phyloP scores from a whole-genome alignment of 2,888 invertebrate species.

The Hypselothyrea guttata region DNA sequence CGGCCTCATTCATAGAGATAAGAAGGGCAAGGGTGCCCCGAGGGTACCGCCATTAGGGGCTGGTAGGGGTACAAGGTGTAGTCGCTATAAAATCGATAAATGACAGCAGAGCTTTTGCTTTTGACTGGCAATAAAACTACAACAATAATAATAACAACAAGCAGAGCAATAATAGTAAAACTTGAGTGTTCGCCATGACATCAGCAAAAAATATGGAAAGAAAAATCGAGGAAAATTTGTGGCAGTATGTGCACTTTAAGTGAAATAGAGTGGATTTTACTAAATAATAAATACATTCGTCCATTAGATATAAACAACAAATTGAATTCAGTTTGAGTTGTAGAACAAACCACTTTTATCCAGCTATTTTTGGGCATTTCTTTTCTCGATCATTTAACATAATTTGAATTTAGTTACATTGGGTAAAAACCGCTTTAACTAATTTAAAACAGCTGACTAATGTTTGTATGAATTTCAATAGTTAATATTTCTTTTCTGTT shows the following conservation, averaged over 20 bases:
- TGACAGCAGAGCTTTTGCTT: constrained; percentile 59
- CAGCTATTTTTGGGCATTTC: background rate
- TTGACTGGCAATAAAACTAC: constrained; percentile 57
- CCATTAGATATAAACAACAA: too few relatives aligned
- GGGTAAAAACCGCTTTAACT: constrained; percentile 20
- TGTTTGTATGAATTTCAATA: constrained; percentile 13
- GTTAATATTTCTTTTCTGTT: constrained; percentile 1
- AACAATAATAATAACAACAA: constrained; percentile 38
- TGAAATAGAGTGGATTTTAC: too few relatives aligned
- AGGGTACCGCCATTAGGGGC: constrained; percentile 36
- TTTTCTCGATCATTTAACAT: background rate
- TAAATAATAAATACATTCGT: too few relatives aligned
- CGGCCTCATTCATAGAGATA: constrained; percentile 54
- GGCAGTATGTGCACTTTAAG: too few relatives aligned
- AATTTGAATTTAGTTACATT: constrained; percentile 13
- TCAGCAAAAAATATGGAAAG: constrained; percentile 55
- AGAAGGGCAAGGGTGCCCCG: too few relatives aligned
- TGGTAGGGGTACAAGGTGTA: constrained; percentile 31
- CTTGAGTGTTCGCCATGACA: constrained; percentile 59
- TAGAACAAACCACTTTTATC: too few relatives aligned
- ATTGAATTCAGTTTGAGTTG: too few relatives aligned
- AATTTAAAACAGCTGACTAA: constrained; percentile 39
- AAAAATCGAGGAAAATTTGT: background rate
- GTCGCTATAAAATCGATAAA: constrained; percentile 66
- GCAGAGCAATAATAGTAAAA: constrained; percentile 64